These are phyloP conservation scores for Siniperca knerii DNA, from an alignment of 2,113 vertebrate genomes.

Conservation along the genomic window DNA sequence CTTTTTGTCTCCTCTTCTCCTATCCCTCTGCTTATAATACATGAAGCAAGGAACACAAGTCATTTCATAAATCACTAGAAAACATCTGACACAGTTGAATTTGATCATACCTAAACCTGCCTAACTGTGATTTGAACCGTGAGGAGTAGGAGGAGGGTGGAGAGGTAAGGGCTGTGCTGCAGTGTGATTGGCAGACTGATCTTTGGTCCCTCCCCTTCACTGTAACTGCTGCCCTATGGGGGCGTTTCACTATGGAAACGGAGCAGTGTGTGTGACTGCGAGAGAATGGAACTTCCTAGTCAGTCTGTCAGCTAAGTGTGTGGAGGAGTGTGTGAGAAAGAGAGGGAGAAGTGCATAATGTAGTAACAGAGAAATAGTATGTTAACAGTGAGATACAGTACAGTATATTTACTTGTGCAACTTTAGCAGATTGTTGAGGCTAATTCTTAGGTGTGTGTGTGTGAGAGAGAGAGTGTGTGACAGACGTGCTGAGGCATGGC, in stretches of 20 bases:
- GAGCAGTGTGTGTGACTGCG: slow-evolving; percentile 41
- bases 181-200: slow-evolving; percentile 66
- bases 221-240: slow-evolving; percentile 55
- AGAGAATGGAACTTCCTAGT: slow-evolving; percentile 82
- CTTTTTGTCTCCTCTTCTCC: background rate
- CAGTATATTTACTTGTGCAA: background rate
- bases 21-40: background rate
- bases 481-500: slow-evolving; percentile 43
- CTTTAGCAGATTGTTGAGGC: slow-evolving; percentile 11
- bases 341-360: slow-evolving; percentile 12
- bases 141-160: slow-evolving; percentile 25
- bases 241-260: slow-evolving; percentile 81
- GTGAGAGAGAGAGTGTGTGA: background rate
- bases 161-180: slow-evolving; percentile 46
- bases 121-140: slow-evolving; percentile 41
- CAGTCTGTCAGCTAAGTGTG: slow-evolving; percentile 68
- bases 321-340: slow-evolving; percentile 48
- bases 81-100: background rate
- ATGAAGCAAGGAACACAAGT: background rate
- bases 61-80: background rate
- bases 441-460: background rate
- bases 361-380: slow-evolving; percentile 1
- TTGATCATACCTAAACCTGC: slow-evolving; percentile 21
- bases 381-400: background rate
- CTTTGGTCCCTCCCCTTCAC: slow-evolving; percentile 63